phyloP scores from a whole-genome alignment of 1,140 invertebrate species.

The Zaprionus capensis region DNA sequence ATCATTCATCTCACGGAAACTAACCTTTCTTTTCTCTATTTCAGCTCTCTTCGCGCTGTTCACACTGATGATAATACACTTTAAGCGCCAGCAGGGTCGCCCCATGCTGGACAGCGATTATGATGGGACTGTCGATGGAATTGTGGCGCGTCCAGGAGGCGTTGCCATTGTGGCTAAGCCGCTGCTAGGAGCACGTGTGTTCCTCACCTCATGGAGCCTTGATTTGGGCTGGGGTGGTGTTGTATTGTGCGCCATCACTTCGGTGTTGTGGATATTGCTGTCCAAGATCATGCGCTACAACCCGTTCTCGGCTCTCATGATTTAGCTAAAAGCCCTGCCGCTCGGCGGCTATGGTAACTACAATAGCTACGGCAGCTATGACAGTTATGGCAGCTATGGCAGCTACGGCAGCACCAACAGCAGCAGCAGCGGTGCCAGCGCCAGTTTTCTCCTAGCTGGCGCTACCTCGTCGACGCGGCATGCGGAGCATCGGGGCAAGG shows the following conservation, averaged over 20 bases:
- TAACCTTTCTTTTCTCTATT: neutral
- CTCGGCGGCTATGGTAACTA: slow-evolving; percentile 73
- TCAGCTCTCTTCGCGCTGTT: slow-evolving; percentile 95
- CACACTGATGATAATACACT: slow-evolving; percentile 94
- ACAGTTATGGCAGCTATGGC: slow-evolving; percentile 56
- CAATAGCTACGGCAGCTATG: slow-evolving; percentile 57
- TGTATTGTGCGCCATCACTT: slow-evolving; percentile 90
- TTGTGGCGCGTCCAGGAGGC: slow-evolving; percentile 86
- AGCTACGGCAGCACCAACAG: slow-evolving; percentile 60
- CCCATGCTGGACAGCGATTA: slow-evolving; percentile 85
- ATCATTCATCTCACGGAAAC: neutral
- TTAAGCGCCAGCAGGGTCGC: slow-evolving; percentile 91
- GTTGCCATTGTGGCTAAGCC: slow-evolving; percentile 77
- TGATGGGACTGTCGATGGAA: slow-evolving; percentile 89
- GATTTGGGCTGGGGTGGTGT: slow-evolving; percentile 93
- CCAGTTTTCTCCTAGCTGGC: slow-evolving; percentile 63
- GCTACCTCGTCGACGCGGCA: slow-evolving; percentile 72
- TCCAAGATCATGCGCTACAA: slow-evolving; percentile 96
- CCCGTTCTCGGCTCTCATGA: slow-evolving; percentile 90
- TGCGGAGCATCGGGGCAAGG: slow-evolving; percentile 66
- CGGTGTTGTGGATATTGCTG: slow-evolving; percentile 93
- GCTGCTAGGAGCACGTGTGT: slow-evolving; percentile 88
- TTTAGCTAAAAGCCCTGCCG: slow-evolving; percentile 85
- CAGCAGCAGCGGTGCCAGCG: slow-evolving; percentile 61
- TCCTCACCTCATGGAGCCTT: slow-evolving; percentile 92